Base-by-base conservation (phyloP, 2,888 invertebrate genomes). In the Noctua janthe region DNA sequence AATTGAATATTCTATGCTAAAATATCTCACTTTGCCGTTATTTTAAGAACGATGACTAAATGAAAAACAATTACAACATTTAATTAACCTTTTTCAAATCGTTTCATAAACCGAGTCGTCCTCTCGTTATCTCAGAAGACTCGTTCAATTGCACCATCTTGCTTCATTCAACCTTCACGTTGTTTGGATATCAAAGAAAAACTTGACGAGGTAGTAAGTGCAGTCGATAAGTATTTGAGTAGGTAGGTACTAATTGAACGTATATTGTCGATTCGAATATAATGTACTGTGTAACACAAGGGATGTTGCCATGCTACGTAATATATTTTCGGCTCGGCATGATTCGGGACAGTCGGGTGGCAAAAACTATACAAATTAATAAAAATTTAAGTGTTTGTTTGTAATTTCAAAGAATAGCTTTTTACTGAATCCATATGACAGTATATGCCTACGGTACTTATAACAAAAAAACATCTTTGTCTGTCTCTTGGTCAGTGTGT, bases 121-220 rank as follows among this genome's bases (percentile, higher is more conserved):
- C 49, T 75, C 43, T 51, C 47, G 49, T 78, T 84, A 87, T 84
- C 87, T 66, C 29, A 0, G 49, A 64, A 64, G 70, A 43, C 35
- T 47, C 54, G 73, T 81, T 74, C 76, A 69, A 78, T 84, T 80
- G 72, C 69, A 71, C 75, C 54, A 66, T 67, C 51, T 74, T 75
- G 51, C 51, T 76, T 67, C 74, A 80, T 76, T 43, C 54, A 71
- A 86, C 86, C 88, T 88, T 74, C 66, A 66, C 49, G 56, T 81
- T 81, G 64, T 81, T 80, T 74, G 66, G 6, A 56, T 81, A 78
- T 73, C 66, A 71, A 72, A 59, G 56, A 74, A 80, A 76, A 81
- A 67, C 72, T 81, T 59, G 75, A 78, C 74, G 56, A 81, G 73
- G 35, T 70, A 54, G 35, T 62, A 47, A 71, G 64, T 74, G 66